phyloP scores from a whole-genome alignment of 2,113 vertebrate species.

The Chlorocebus sabaeus region DNA sequence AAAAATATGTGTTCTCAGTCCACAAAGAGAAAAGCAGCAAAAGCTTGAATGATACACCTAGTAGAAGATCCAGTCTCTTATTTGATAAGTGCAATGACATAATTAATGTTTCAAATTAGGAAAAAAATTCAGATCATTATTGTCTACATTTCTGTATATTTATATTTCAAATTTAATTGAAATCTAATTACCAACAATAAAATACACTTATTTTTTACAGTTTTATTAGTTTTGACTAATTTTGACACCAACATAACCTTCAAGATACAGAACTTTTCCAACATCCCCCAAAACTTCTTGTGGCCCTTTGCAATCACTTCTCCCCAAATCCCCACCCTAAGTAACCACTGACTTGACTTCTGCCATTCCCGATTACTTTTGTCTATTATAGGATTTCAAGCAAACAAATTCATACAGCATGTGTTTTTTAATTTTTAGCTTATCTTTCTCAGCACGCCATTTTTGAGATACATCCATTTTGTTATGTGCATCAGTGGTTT shows the following conservation, averaged over 20 bases:
- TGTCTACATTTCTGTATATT: neutral
- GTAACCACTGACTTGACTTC: neutral
- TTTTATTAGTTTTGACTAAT: neutral
- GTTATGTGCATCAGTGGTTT: neutral
- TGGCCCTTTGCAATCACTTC: neutral
- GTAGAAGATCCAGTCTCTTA: neutral
- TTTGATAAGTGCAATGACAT: neutral
- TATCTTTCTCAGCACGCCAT: neutral
- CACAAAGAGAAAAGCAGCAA: neutral
- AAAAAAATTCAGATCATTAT: neutral
- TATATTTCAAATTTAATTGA: neutral
- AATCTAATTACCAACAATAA: neutral
- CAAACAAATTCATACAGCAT: neutral
- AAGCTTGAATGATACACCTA: neutral
- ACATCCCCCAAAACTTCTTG: neutral
- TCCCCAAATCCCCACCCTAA: neutral
- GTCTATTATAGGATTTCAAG: neutral
- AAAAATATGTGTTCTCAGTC: neutral
- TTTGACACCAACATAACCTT: neutral
- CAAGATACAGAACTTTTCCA: neutral
- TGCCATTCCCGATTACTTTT: neutral
- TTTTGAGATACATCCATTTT: neutral
- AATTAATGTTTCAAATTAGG: neutral
- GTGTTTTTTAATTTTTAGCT: neutral
- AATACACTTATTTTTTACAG: neutral